Evolutionary conservation across 1,140 invertebrate species (phyloP).

Genomic region (Heliconius melpomene): DNA sequence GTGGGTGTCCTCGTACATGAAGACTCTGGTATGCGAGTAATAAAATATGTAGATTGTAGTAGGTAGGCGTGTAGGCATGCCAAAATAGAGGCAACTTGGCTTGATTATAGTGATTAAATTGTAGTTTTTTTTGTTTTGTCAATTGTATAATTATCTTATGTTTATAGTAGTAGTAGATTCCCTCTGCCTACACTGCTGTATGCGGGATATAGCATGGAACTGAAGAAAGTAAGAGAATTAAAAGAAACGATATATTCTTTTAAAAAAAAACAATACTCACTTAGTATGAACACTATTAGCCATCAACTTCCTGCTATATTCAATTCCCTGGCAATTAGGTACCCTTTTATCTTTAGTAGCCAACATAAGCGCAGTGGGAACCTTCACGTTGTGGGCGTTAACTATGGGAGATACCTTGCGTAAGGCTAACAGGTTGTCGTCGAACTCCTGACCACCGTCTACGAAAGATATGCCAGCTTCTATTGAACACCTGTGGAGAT

Average conservation of each 20-base stretch:
- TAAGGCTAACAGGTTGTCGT: constrained; percentile 84
- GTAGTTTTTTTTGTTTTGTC: no score
- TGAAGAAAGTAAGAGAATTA: no score
- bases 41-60: neutral
- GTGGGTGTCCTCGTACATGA: constrained; percentile 89
- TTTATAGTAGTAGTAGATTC: no score
- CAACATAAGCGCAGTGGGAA: constrained; percentile 90
- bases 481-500: constrained; percentile 77
- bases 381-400: constrained; percentile 86
- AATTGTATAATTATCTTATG: no score
- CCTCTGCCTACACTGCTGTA: no score
- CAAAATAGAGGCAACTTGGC: no score
- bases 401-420: constrained; percentile 84
- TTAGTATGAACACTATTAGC: constrained; percentile 83
- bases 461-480: constrained; percentile 80
- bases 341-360: constrained; percentile 90
- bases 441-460: constrained; percentile 75
- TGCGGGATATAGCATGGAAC: no score
- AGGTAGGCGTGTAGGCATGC: no score
- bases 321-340: constrained; percentile 86
- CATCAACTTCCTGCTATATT: constrained; percentile 85
- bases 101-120: no score
- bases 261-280: constrained; percentile 52
- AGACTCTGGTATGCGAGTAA: constrained; percentile 76
- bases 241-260: no score